Percentiles rank a stretch among this genome's conserved stretches.
Conservation (phyloP, 1,140 invertebrate genomes). For the Ylistrum balloti region DNA sequence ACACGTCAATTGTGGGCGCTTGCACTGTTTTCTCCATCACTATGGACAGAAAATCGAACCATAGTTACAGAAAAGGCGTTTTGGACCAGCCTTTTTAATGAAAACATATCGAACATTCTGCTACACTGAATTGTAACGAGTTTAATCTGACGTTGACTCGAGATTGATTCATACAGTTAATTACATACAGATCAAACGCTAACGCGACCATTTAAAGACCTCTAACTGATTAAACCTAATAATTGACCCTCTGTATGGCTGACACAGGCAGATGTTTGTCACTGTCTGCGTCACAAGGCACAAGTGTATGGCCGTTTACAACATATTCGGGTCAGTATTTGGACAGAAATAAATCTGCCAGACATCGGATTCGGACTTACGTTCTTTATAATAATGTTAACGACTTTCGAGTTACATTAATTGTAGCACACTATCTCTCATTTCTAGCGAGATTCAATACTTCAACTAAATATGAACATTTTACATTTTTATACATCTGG, state of each 20-base stretch:
- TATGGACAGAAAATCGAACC: slow-evolving; percentile 9
- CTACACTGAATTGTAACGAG: neutral
- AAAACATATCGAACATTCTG: slow-evolving; percentile 22
- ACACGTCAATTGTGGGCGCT: neutral
- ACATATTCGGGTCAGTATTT: neutral
- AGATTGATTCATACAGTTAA: neutral
- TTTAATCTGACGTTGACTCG: neutral
- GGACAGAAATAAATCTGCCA: neutral
- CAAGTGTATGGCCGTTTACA: neutral
- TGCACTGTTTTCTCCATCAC: neutral
- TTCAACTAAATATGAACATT: no score
- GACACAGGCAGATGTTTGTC: neutral
- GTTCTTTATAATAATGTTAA: no score
- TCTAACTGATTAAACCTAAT: neutral
- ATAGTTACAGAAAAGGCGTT: neutral
- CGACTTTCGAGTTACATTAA: no score
- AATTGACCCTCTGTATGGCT: neutral
- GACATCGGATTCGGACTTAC: neutral
- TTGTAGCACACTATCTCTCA: no score
- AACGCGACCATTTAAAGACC: neutral
- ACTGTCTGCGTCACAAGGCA: neutral
- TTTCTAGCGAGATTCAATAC: no score
- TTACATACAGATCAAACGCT: neutral
- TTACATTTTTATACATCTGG: no score
- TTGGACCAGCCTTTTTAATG: slow-evolving; percentile 34